A percentile compares a stretch with the other conserved stretches of the same genome.
These are phyloP conservation scores for Eleutherodactylus coqui DNA, from an alignment of 2,797 vertebrate genomes.

Conservation along the genomic window DNA sequence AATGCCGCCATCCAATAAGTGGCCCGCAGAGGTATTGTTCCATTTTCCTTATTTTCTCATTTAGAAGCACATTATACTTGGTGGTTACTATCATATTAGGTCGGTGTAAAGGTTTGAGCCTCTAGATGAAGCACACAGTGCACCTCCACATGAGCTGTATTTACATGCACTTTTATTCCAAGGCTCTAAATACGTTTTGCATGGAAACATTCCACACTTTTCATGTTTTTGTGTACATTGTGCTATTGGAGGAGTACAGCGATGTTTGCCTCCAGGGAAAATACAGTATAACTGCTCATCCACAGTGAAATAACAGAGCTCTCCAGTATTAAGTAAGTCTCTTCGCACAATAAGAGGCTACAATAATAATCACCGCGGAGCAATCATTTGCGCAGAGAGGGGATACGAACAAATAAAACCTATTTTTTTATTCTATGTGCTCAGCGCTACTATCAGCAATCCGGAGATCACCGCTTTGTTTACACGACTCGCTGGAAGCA, in stretches of 20 bases:
- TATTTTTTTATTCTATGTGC: not conserved
- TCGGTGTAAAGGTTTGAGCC: too few relatives aligned
- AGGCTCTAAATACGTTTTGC: not conserved
- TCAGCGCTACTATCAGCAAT: not conserved
- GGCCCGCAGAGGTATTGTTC: too few relatives aligned
- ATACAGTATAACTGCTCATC: not conserved
- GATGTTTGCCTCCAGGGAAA: not conserved
- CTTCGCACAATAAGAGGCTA: not conserved
- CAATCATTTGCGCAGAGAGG: not conserved
- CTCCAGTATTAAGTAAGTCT: not conserved
- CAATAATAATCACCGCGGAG: not conserved
- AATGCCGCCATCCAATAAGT: too few relatives aligned
- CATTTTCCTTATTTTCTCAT: too few relatives aligned
- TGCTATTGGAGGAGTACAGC: not conserved
- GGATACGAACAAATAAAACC: not conserved
- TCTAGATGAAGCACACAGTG: too few relatives aligned
- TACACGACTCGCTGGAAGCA: conserved; percentile 28
- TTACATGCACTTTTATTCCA: not conserved
- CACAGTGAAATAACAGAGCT: not conserved
- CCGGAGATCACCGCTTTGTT: not conserved
- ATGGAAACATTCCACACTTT: not conserved
- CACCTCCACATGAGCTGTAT: not conserved
- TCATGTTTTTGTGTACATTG: not conserved
- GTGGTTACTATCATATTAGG: too few relatives aligned
- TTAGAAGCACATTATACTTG: too few relatives aligned